These are phyloP conservation scores for Hycleus phaleratus DNA, from an alignment of 1,140 invertebrate genomes.

Conservation along the genomic window DNA sequence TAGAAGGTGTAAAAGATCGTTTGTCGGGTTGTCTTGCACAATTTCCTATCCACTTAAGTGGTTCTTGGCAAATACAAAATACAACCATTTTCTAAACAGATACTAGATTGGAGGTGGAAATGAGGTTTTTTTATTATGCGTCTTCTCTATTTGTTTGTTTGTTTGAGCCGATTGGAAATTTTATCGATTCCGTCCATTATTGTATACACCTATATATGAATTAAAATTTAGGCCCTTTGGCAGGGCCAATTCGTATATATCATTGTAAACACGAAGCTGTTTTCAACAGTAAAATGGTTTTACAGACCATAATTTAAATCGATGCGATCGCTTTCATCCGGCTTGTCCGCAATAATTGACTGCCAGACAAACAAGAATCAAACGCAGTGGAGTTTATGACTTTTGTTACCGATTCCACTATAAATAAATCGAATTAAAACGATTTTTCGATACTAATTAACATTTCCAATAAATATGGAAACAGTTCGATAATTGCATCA, in stretches of 20 bases:
- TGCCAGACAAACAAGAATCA: slow-evolving; percentile 9
- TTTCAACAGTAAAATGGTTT: slow-evolving; percentile 14
- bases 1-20: not conserved
- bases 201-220: too few species aligned
- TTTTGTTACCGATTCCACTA: too few species aligned
- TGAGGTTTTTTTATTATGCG: too few species aligned
- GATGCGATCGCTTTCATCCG: slow-evolving; percentile 14
- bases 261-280: slow-evolving; percentile 15
- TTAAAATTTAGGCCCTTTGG: too few species aligned
- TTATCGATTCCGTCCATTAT: too few species aligned
- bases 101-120: not conserved
- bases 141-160: too few species aligned
- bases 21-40: not conserved
- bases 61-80: slow-evolving; percentile 11
- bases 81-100: slow-evolving; percentile 8
- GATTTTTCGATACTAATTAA: too few species aligned
- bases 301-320: slow-evolving; percentile 15
- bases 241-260: slow-evolving; percentile 5
- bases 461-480: too few species aligned
- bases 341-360: slow-evolving; percentile 11
- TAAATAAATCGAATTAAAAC: too few species aligned
- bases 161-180: too few species aligned
- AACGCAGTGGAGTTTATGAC: not conserved
- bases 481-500: too few species aligned
- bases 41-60: slow-evolving; percentile 9